These are phyloP conservation scores for Leptogaster cylindrica DNA, from an alignment of 2,888 invertebrate genomes.

Conservation along the genomic window DNA sequence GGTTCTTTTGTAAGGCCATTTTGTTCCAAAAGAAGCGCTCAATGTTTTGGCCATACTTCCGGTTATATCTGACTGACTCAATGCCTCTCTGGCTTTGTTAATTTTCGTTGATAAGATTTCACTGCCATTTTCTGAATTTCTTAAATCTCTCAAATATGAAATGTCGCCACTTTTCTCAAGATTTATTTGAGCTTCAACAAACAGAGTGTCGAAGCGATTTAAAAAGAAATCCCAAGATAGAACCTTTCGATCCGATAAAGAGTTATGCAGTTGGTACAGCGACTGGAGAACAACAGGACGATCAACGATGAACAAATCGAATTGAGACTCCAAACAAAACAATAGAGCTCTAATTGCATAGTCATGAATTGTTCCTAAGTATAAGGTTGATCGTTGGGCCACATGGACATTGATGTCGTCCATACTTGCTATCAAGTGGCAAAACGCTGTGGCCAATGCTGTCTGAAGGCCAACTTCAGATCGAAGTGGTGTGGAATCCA, in stretches of 20 bases:
- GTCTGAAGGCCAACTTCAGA: slow-evolving; percentile 87
- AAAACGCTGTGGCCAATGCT: slow-evolving; percentile 94
- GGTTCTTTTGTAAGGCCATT: slow-evolving; percentile 94
- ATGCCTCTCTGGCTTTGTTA: slow-evolving; percentile 85
- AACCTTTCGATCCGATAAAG: slow-evolving; percentile 86
- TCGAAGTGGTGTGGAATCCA: slow-evolving; percentile 87
- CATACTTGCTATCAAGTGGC: slow-evolving; percentile 93
- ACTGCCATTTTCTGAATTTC: slow-evolving; percentile 85
- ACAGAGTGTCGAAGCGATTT: slow-evolving; percentile 92
- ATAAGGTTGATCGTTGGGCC: slow-evolving; percentile 90
- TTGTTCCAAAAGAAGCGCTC: slow-evolving; percentile 86
- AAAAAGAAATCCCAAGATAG: slow-evolving; percentile 98
- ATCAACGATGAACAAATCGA: slow-evolving; percentile 96
- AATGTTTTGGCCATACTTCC: slow-evolving; percentile 73
- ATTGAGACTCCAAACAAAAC: slow-evolving; percentile 96
- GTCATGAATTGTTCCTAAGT: slow-evolving; percentile 92
- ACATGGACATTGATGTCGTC: slow-evolving; percentile 95
- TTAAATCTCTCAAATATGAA: slow-evolving; percentile 81
- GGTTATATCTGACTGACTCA: slow-evolving; percentile 75
- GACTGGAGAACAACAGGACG: slow-evolving; percentile 96
- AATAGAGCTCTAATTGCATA: slow-evolving; percentile 85
- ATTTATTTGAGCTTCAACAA: slow-evolving; percentile 94
- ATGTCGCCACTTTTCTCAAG: slow-evolving; percentile 85
- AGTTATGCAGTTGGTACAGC: slow-evolving; percentile 92
- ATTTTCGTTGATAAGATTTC: slow-evolving; percentile 87